phyloP scores from a whole-genome alignment of 2,888 invertebrate species.

The Phragmatobia fuliginosa region DNA sequence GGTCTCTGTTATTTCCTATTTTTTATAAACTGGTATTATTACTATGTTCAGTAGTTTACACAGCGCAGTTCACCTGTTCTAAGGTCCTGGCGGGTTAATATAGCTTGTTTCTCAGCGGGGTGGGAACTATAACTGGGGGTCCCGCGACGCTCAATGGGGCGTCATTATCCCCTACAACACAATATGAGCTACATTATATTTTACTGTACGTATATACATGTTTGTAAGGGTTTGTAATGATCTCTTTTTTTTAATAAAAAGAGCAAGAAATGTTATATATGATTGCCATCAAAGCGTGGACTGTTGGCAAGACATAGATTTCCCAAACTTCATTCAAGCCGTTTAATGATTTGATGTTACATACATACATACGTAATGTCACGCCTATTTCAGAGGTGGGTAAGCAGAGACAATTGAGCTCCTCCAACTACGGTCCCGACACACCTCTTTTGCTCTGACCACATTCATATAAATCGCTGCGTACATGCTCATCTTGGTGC shows the following conservation, averaged over 20 bases:
- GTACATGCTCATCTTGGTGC: too few species aligned
- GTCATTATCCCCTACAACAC: slow-evolving; percentile 48
- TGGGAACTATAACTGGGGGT: slow-evolving; percentile 41
- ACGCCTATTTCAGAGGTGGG: too few species aligned
- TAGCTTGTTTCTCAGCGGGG: slow-evolving; percentile 39
- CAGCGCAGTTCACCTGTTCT: slow-evolving; percentile 35
- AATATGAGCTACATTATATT: slow-evolving; percentile 36
- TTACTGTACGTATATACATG: background rate
- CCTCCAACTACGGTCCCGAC: too few species aligned
- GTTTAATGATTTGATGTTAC: too few species aligned
- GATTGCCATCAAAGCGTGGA: background rate
- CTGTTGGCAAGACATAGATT: background rate
- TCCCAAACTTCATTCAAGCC: too few species aligned
- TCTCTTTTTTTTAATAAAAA: slow-evolving; percentile 16
- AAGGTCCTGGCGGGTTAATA: slow-evolving; percentile 23
- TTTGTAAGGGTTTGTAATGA: slow-evolving; percentile 9
- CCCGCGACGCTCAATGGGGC: slow-evolving; percentile 42
- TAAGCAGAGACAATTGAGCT: too few species aligned
- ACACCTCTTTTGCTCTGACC: too few species aligned
- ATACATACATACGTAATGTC: too few species aligned
- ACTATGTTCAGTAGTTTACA: slow-evolving; percentile 23
- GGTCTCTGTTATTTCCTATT: background rate
- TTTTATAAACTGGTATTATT: background rate
- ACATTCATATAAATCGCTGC: too few species aligned
- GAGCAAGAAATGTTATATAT: background rate